A percentile compares a stretch with the other conserved stretches of the same genome.
Conservation (phyloP, 1,140 invertebrate genomes). For the Drosophila virilis region DNA sequence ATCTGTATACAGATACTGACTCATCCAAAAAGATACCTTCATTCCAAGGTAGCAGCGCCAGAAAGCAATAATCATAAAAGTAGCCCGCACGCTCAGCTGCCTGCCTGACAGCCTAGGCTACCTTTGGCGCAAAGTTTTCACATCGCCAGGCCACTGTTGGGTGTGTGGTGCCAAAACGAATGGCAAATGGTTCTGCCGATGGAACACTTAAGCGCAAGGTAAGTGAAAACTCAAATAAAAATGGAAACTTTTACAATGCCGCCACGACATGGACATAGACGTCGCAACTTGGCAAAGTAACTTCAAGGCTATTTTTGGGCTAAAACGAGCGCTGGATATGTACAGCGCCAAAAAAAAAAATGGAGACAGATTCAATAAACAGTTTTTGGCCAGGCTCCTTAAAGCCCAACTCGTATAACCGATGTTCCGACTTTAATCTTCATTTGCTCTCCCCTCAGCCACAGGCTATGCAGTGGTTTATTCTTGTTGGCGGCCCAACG, state of each 20-base stretch:
- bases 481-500: constrained; percentile 34
- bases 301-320: constrained; percentile 45
- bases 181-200: constrained; percentile 66
- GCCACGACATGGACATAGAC: constrained; percentile 27
- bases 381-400: constrained; percentile 4
- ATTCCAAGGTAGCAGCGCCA: constrained; percentile 36
- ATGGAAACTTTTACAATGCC: constrained; percentile 64
- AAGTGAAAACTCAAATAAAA: constrained; percentile 79
- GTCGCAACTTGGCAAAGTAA: constrained; percentile 19
- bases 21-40: constrained; percentile 38
- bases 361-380: constrained; percentile 46
- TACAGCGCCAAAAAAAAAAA: not conserved
- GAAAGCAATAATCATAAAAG: constrained; percentile 74
- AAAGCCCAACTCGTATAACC: constrained; percentile 16
- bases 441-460: constrained; percentile 22
- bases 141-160: constrained; percentile 35
- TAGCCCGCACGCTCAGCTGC: constrained; percentile 54
- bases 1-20: constrained; percentile 18
- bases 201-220: constrained; percentile 73
- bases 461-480: constrained; percentile 41
- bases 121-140: constrained; percentile 60
- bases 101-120: constrained; percentile 14
- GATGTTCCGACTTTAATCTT: constrained; percentile 42
- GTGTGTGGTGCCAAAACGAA: constrained; percentile 59
- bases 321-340: not conserved